phyloP scores from a whole-genome alignment of 2,888 invertebrate genomes.

The Sympetrum striolatum region DNA sequence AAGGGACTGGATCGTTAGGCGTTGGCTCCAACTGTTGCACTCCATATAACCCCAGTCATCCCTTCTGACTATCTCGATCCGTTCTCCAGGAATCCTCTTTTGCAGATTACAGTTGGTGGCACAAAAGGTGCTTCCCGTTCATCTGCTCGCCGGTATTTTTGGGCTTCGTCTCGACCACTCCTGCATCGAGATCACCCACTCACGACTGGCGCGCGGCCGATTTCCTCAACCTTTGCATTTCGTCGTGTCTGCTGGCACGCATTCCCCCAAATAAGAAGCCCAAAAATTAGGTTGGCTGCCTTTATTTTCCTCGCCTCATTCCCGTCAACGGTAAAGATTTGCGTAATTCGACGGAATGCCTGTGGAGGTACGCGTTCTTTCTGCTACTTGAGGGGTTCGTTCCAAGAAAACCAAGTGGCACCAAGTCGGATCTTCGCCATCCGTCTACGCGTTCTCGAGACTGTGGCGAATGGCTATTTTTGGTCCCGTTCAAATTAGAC shows the following conservation, averaged over 20 bases:
- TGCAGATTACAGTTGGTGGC: background rate
- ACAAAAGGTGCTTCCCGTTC: background rate
- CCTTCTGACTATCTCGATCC: background rate
- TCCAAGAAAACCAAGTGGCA: too few relatives aligned
- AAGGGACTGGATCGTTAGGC: too few relatives aligned
- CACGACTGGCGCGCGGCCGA: constrained; percentile 20
- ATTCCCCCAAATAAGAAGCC: background rate
- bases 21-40: too few relatives aligned
- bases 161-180: background rate
- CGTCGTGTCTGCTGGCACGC: background rate
- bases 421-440: too few relatives aligned
- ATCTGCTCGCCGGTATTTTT: background rate
- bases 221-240: background rate
- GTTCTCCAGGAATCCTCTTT: background rate
- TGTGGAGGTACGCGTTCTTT: background rate
- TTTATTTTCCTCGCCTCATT: background rate
- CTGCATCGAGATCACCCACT: background rate
- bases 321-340: background rate
- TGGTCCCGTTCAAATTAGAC: too few relatives aligned
- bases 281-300: background rate
- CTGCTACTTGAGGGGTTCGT: too few relatives aligned
- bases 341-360: background rate
- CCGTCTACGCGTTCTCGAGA: too few relatives aligned
- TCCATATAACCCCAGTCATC: background rate
- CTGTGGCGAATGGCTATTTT: too few relatives aligned